Percentiles rank a stretch among this genome's conserved stretches.
Conservation (phyloP, 2,113 vertebrate genomes). For the Scytalopus superciliaris region DNA sequence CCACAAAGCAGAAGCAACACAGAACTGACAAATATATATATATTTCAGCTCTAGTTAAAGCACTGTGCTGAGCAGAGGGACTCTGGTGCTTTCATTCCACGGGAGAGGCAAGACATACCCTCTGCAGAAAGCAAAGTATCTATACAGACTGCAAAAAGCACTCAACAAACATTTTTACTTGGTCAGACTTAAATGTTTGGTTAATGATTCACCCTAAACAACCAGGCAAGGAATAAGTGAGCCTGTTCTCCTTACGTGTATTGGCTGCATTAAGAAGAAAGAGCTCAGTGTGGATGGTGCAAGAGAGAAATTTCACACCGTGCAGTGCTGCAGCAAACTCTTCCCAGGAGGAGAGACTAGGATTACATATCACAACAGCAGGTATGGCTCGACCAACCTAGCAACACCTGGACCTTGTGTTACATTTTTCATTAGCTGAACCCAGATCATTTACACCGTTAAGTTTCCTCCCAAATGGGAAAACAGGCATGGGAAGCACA, state of each 20-base stretch:
- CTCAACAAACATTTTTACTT: neutral
- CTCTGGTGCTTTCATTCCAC: rapidly evolving
- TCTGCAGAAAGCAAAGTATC: neutral
- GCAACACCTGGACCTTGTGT: neutral
- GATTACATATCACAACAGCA: neutral
- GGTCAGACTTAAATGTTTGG: neutral
- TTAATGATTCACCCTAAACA: constrained; percentile 10
- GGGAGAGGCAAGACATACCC: neutral
- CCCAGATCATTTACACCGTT: neutral
- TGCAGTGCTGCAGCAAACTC: neutral
- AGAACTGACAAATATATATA: neutral
- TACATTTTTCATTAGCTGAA: neutral
- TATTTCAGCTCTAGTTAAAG: neutral
- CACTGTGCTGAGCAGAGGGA: rapidly evolving
- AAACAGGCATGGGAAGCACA: neutral
- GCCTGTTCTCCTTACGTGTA: neutral
- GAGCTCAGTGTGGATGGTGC: neutral
- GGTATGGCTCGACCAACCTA: neutral
- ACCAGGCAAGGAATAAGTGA: neutral
- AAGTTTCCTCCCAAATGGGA: neutral
- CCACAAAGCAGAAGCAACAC: neutral
- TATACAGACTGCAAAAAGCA: neutral
- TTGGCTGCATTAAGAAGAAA: neutral
- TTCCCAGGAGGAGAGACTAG: neutral
- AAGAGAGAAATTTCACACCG: neutral